Base-by-base conservation (phyloP, 2,888 invertebrate species). In the Melieria crassipennis region DNA sequence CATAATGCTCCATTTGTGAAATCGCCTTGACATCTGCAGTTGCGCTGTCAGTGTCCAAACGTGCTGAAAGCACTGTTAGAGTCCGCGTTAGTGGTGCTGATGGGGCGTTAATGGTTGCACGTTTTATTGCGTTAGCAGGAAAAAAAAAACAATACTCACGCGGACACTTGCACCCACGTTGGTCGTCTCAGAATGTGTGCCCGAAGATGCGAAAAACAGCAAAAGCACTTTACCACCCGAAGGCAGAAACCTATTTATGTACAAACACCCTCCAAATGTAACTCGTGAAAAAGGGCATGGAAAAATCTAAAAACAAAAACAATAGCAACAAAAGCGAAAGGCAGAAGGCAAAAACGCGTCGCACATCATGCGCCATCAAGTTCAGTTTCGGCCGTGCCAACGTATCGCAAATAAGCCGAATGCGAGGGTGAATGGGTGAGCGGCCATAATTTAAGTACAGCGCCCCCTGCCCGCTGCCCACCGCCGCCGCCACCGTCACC, bases 351-450 rank as follows among this genome's bases (percentile, higher is more conserved):
- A 43, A 13, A 42, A 55, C 43, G 13, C 16, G 46, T 16, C 47
- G 50, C 65, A 48, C 42, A 48, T 55, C 60, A 50, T 42, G n/a
- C 42, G 16, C 48, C 52, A 43, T 42, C 61, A 80, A 78, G 77
- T 78, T 80, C 80, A 80, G 78, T 78, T 79, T 80, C 80, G 80
- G 80, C 78, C 78, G 76, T 73, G 66, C 76, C 73, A 76, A 73
- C 75, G 69, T 73, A 69, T 71, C 73, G 52, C 61, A 42, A 69
- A 58, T 60, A 57, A 67, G 78, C 79, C 76, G 80, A 81, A 77
- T 77, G 81, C 80, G 80, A 79, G 80, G 81, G 75, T 79, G 79
- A 75, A 79, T 81, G 78, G 80, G 81, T 82, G 81, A 77, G 79
- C 79, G 80, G 79, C 78, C 78, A 80, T 80, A 79, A 75, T 79